These are phyloP conservation scores for Mus spretus DNA, from an alignment of 2,797 vertebrate genomes.

Conservation along the genomic window DNA sequence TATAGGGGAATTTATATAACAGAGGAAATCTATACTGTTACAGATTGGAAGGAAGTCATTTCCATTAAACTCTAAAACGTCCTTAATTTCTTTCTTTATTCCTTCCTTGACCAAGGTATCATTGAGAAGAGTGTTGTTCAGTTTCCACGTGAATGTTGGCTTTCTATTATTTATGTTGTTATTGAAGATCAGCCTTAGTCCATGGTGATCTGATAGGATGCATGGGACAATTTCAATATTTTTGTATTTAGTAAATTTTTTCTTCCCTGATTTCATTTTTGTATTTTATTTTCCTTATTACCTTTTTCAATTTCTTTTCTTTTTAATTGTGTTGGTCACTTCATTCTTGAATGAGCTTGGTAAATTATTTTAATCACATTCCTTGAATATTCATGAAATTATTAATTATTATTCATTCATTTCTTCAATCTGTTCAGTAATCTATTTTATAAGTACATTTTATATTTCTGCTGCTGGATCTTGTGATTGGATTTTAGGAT, in stretches of 20 bases:
- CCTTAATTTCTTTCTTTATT: too few species aligned
- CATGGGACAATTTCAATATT: too few species aligned
- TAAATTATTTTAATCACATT: not conserved
- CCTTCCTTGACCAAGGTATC: too few species aligned
- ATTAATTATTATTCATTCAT: not conserved
- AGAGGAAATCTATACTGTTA: not conserved
- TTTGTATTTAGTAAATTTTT: not conserved
- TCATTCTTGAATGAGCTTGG: constrained; percentile 4
- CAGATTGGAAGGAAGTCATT: not conserved
- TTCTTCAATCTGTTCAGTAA: not conserved
- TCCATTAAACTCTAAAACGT: not conserved
- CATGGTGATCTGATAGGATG: too few species aligned
- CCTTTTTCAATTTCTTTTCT: constrained; percentile 36
- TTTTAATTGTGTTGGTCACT: not conserved
- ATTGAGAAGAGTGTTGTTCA: too few species aligned
- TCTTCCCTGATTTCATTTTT: constrained; percentile 48
- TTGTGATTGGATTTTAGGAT: not conserved
- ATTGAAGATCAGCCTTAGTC: too few species aligned
- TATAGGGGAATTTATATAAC: not conserved
- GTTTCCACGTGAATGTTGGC: too few species aligned
- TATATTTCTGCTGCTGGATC: not conserved
- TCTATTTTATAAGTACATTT: constrained; percentile 1
- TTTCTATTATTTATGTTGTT: too few species aligned
- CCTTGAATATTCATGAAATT: not conserved
- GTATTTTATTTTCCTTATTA: not conserved